Evolutionary conservation across 2,113 vertebrate species (phyloP).

Genomic region (Brachirus orientalis): DNA sequence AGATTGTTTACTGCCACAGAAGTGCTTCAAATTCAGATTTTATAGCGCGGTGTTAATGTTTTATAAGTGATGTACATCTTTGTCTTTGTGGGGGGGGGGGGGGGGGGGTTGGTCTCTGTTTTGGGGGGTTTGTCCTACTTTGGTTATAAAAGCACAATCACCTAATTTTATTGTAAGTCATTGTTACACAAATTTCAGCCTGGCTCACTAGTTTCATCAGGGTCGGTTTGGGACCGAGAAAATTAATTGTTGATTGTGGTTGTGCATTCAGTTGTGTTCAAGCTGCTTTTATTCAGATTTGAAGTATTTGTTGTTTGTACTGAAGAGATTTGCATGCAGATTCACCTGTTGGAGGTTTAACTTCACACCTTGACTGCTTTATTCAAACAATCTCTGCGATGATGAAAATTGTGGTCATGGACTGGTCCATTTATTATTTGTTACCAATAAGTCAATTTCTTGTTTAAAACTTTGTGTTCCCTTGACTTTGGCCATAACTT

Average conservation of each 20-base stretch:
- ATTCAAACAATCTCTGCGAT: slow-evolving; percentile 27
- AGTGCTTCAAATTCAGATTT: slow-evolving; percentile 91
- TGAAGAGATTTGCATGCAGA: slow-evolving; percentile 71
- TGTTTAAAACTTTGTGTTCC: slow-evolving; percentile 38
- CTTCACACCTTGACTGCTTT: slow-evolving; percentile 49
- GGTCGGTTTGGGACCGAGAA: slow-evolving; percentile 45
- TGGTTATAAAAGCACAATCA: slow-evolving; percentile 99
- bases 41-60: slow-evolving; percentile 96
- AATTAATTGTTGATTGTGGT: slow-evolving; percentile 64
- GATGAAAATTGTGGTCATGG: slow-evolving; percentile 47
- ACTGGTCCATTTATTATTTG: slow-evolving; percentile 64
- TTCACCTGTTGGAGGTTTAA: slow-evolving; percentile 56
- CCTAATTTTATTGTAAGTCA: slow-evolving; percentile 96
- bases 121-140: slow-evolving; percentile 84
- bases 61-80: slow-evolving; percentile 80
- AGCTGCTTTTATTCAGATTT: slow-evolving; percentile 73
- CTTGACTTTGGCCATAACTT: slow-evolving; percentile 42
- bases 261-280: slow-evolving; percentile 63
- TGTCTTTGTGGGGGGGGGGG: too few relatives aligned
- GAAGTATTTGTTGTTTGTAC: slow-evolving; percentile 69
- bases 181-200: slow-evolving; percentile 88
- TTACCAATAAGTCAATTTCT: slow-evolving; percentile 43
- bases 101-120: too few relatives aligned
- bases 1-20: slow-evolving; percentile 88
- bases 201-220: slow-evolving; percentile 63